Conservation (phyloP, 2,113 vertebrate genomes). For the Gymnarchus niloticus region DNA sequence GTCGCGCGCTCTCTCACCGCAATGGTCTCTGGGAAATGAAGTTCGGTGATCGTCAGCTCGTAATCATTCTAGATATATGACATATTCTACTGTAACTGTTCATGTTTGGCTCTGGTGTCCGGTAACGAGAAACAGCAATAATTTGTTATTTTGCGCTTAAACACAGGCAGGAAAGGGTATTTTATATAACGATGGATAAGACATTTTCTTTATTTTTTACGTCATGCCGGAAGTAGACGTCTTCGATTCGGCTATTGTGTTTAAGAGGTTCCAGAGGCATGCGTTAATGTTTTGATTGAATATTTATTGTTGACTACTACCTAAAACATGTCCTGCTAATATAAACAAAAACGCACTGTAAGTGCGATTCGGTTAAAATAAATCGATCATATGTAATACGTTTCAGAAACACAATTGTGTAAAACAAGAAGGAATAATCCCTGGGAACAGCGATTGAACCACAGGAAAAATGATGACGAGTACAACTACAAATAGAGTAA, state of each 20-base stretch:
- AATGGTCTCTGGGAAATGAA: conserved; percentile 37
- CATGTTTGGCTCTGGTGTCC: neutral
- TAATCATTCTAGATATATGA: neutral
- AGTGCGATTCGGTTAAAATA: neutral
- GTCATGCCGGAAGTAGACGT: conserved; percentile 28
- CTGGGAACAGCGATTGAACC: conserved; percentile 13
- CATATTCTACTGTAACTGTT: neutral
- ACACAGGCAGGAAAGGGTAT: neutral
- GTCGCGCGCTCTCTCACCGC: neutral
- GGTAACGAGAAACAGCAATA: neutral
- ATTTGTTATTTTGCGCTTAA: neutral
- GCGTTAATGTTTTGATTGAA: conserved; percentile 18
- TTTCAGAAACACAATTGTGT: conserved; percentile 4
- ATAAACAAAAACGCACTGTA: neutral
- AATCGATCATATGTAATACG: neutral
- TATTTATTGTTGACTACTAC: neutral
- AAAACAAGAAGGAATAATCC: conserved; percentile 20
- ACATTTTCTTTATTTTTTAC: neutral
- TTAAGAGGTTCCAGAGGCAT: neutral
- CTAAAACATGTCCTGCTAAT: neutral
- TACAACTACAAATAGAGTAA: conserved; percentile 28
- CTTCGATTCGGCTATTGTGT: conserved; percentile 14
- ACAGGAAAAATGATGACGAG: conserved; percentile 24
- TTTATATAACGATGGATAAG: neutral
- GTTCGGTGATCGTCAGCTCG: conserved; percentile 7